phyloP scores from a whole-genome alignment of 2,797 vertebrate genomes.

The Rhinatrema bivittatum region DNA sequence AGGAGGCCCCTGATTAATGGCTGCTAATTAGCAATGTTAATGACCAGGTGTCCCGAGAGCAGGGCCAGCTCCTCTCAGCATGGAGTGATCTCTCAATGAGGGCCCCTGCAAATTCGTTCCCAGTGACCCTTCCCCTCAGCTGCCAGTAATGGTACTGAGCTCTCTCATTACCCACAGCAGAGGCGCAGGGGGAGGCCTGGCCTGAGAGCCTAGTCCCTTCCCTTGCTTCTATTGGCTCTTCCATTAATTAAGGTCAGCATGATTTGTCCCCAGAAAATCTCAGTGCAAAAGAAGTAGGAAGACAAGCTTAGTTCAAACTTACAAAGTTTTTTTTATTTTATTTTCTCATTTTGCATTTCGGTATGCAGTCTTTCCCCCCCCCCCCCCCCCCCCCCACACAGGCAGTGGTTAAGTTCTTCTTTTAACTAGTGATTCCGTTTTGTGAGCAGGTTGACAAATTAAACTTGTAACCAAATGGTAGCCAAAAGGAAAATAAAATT shows the following conservation, averaged over 20 bases:
- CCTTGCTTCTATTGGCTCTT: conserved; percentile 67
- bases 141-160: conserved; percentile 68
- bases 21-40: conserved; percentile 99
- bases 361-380: too few species aligned
- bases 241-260: conserved; percentile 85
- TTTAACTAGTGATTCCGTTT: too few species aligned
- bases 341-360: conserved; percentile 3
- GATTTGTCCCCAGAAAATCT: conserved; percentile 45
- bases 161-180: conserved; percentile 74
- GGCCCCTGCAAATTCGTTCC: conserved; percentile 85
- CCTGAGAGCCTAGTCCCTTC: conserved; percentile 65
- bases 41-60: conserved; percentile 98
- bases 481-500: too few species aligned
- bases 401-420: too few species aligned
- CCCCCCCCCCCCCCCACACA: too few species aligned
- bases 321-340: conserved; percentile 11
- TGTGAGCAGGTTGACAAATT: too few species aligned
- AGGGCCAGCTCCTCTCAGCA: conserved; percentile 89
- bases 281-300: conserved; percentile 39
- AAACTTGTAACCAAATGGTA: too few species aligned
- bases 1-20: conserved; percentile 91
- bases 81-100: conserved; percentile 79
- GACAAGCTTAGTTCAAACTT: conserved; percentile 23
- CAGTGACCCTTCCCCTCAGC: conserved; percentile 80
- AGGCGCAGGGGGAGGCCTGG: conserved; percentile 60